phyloP scores from a whole-genome alignment of 1,140 invertebrate species.

The Drosophila lacertosa region DNA sequence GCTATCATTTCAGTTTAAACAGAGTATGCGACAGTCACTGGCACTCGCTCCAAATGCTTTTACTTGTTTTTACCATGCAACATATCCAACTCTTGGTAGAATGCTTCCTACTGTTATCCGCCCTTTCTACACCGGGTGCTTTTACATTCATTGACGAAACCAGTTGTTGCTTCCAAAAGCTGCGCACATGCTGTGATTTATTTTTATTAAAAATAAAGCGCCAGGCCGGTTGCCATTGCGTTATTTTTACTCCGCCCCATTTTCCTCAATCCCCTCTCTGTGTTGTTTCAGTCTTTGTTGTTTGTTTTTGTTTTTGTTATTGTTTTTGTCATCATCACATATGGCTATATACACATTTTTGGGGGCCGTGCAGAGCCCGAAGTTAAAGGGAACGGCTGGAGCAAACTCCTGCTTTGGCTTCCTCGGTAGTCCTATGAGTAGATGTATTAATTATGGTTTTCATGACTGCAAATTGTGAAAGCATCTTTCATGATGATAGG shows the following conservation, averaged over 20 bases:
- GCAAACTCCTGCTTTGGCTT: neutral
- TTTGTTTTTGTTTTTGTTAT: constrained; percentile 10
- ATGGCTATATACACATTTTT: constrained; percentile 14
- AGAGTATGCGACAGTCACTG: neutral
- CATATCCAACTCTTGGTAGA: neutral
- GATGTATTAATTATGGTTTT: constrained; percentile 64
- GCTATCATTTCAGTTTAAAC: too few species aligned
- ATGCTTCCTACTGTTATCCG: neutral
- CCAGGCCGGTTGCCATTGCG: constrained; percentile 17
- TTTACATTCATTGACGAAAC: constrained; percentile 31
- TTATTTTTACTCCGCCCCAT: constrained; percentile 1
- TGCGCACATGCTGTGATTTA: constrained; percentile 46
- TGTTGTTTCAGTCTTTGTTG: constrained; percentile 20
- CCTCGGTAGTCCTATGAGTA: constrained; percentile 38
- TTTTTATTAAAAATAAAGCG: constrained; percentile 50
- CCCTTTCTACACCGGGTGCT: neutral
- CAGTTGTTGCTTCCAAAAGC: constrained; percentile 22
- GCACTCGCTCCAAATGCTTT: neutral
- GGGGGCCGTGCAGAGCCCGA: neutral
- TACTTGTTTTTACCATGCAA: constrained; percentile 5
- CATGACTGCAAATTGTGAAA: constrained; percentile 48
- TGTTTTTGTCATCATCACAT: constrained; percentile 24
- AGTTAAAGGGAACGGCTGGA: constrained; percentile 7
- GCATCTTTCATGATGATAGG: constrained; percentile 27
- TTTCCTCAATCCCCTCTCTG: neutral